A percentile compares a stretch with the other conserved stretches of the same genome.
Conservation (phyloP, 2,888 invertebrate genomes). For the Morpho deidamia region DNA sequence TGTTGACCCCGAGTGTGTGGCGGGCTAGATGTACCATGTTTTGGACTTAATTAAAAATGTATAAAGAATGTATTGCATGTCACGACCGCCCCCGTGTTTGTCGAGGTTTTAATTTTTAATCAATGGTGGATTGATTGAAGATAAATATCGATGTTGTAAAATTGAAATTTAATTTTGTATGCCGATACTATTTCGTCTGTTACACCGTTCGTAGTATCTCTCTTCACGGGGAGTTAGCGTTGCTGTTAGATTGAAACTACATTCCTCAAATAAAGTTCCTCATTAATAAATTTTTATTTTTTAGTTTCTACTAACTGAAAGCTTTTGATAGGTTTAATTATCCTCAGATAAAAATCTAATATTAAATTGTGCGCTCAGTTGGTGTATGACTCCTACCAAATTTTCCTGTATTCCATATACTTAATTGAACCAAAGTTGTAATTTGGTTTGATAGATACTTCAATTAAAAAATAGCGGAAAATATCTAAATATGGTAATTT, state of each 20-base stretch:
- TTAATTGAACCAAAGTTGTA: no score
- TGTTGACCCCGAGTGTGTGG: conserved; percentile 62
- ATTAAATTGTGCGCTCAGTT: no score
- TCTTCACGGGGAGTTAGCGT: neutral
- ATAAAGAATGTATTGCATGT: conserved; percentile 64
- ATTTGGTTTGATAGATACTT: no score
- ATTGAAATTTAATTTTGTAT: conserved; percentile 18
- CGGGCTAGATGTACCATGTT: conserved; percentile 55
- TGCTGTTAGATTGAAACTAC: neutral
- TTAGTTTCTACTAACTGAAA: no score
- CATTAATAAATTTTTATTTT: no score
- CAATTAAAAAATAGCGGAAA: no score
- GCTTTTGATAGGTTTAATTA: no score
- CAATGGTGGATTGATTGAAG: conserved; percentile 22
- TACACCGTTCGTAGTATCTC: neutral
- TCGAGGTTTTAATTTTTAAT: conserved; percentile 47
- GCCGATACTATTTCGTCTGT: conserved; percentile 1
- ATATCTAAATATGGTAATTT: no score
- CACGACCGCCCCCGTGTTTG: conserved; percentile 56
- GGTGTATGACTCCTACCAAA: no score
- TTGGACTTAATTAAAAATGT: conserved; percentile 72
- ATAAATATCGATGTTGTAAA: conserved; percentile 22
- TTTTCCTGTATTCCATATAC: no score
- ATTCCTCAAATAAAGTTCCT: neutral
- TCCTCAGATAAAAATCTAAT: no score